Conservation (phyloP, 2,888 invertebrate genomes). For the Aromia moschata region DNA sequence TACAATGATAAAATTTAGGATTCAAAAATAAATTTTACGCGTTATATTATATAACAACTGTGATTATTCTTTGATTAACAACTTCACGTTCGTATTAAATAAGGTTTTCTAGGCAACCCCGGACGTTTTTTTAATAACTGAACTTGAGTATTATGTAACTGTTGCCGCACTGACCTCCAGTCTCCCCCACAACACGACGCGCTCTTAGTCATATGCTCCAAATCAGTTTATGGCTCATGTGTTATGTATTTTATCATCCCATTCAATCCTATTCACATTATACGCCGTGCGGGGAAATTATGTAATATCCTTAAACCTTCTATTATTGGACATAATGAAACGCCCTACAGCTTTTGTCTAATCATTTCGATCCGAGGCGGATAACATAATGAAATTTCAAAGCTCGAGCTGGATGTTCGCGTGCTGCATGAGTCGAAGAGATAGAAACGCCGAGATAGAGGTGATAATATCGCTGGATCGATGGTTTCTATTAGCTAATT, state of each 20-base stretch:
- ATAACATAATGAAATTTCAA: conserved; percentile 11
- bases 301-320: conserved; percentile 21
- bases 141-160: not conserved
- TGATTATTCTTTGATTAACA: too few species aligned
- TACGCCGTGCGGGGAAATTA: conserved; percentile 18
- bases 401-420: conserved; percentile 6
- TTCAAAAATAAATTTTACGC: too few species aligned
- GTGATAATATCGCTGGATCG: not conserved
- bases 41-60: too few species aligned
- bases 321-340: conserved; percentile 17
- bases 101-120: too few species aligned
- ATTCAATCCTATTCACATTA: conserved; percentile 21
- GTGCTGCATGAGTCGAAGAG: too few species aligned
- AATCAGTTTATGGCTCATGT: conserved; percentile 16
- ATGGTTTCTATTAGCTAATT: too few species aligned
- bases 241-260: conserved; percentile 25
- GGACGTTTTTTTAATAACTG: too few species aligned
- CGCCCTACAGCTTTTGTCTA: conserved; percentile 23
- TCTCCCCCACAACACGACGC: not conserved
- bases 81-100: too few species aligned
- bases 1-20: too few species aligned
- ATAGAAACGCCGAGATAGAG: too few species aligned
- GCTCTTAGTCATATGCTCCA: conserved; percentile 19
- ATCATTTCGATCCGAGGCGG: conserved; percentile 11
- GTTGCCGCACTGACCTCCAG: not conserved